phyloP scores from a whole-genome alignment of 1,140 invertebrate species.

The Leptestheria dahalacensis region DNA sequence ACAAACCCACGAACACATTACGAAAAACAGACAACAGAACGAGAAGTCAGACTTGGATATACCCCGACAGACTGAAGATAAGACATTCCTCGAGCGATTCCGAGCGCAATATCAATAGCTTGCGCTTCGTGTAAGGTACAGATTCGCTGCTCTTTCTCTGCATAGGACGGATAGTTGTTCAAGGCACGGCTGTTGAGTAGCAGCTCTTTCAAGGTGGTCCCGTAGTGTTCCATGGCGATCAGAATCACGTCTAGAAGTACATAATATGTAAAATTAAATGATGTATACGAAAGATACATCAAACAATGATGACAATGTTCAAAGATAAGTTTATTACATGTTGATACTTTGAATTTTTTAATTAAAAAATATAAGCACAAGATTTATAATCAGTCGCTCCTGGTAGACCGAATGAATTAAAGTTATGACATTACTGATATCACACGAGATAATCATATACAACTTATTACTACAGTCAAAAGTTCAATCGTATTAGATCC shows the following conservation, averaged over 20 bases:
- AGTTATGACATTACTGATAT: no score
- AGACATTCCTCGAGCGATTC: slow-evolving; percentile 47
- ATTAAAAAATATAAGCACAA: no score
- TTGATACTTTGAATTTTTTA: no score
- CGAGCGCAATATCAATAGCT: slow-evolving; percentile 37
- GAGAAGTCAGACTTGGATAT: no score
- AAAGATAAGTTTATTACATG: no score
- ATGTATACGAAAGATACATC: not conserved
- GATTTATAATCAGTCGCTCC: no score
- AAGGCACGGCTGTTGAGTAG: slow-evolving; percentile 44
- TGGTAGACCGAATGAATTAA: no score
- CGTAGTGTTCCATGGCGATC: slow-evolving; percentile 49
- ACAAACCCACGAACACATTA: slow-evolving; percentile 23
- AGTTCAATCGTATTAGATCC: no score
- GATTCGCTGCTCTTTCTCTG: slow-evolving; percentile 36
- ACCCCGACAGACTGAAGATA: slow-evolving; percentile 40
- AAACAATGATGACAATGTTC: no score
- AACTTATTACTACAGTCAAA: no score
- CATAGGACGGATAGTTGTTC: slow-evolving; percentile 32
- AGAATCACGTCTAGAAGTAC: slow-evolving; percentile 39
- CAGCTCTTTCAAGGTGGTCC: slow-evolving; percentile 47
- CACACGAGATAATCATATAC: no score
- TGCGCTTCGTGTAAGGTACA: slow-evolving; percentile 42
- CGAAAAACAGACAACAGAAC: no score
- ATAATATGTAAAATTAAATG: not conserved